Conservation (phyloP, 2,888 invertebrate species). For the Lordiphosa andalusiaca region DNA sequence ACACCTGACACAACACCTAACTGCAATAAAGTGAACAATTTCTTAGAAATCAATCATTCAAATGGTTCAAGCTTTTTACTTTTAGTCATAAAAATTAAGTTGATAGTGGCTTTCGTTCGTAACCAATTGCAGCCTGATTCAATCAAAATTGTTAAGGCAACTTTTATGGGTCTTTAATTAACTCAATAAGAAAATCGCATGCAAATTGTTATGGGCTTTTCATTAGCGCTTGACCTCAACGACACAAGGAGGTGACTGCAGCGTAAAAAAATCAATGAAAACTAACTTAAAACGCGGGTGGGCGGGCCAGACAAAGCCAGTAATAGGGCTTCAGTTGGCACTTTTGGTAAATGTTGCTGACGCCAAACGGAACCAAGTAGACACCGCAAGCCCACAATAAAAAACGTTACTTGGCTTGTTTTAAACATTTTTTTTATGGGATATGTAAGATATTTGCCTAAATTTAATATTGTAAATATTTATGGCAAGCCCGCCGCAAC, state of each 20-base stretch:
- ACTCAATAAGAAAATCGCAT: slow-evolving; percentile 43
- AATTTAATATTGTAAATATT: slow-evolving; percentile 77
- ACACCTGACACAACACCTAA: too few species aligned
- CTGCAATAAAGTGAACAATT: too few species aligned
- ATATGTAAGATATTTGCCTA: slow-evolving; percentile 67
- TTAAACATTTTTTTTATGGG: slow-evolving; percentile 34
- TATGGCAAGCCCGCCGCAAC: slow-evolving; percentile 50
- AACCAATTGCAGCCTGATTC: too few species aligned
- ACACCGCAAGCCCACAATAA: slow-evolving; percentile 57
- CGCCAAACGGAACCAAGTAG: slow-evolving; percentile 5
- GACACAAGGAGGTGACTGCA: slow-evolving; percentile 15
- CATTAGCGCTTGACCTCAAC: slow-evolving; percentile 60
- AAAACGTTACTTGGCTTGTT: slow-evolving; percentile 50
- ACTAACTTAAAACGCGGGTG: slow-evolving; percentile 8
- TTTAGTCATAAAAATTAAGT: background rate
- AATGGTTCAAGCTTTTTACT: background rate
- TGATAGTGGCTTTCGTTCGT: background rate
- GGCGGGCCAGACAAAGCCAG: slow-evolving; percentile 29
- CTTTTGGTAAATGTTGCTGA: slow-evolving; percentile 39
- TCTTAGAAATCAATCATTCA: too few species aligned
- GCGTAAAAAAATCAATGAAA: slow-evolving; percentile 64
- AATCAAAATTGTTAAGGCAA: too few species aligned
- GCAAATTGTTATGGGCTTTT: slow-evolving; percentile 56
- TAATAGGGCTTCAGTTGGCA: slow-evolving; percentile 67
- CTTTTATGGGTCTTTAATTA: slow-evolving; percentile 43